Percentiles rank a stretch among this genome's conserved stretches.
These are phyloP conservation scores for Equus przewalskii DNA, from an alignment of 2,113 vertebrate genomes.

Conservation along the genomic window DNA sequence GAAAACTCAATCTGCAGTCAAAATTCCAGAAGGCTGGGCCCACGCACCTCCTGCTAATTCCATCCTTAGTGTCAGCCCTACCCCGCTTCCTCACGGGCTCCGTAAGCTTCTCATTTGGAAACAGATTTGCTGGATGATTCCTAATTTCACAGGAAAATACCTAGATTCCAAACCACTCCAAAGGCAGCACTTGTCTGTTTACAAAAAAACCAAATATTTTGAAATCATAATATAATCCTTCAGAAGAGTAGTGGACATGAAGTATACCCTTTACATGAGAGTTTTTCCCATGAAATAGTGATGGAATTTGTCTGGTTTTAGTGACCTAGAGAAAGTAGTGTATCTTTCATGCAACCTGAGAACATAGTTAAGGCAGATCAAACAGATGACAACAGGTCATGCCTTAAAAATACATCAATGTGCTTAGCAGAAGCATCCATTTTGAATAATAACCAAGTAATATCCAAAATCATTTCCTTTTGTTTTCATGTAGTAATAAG, in stretches of 20 bases:
- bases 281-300: background rate
- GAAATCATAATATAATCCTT: background rate
- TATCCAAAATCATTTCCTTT: background rate
- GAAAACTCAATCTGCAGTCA: background rate
- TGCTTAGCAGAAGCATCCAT: background rate
- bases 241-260: background rate
- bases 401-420: background rate
- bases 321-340: background rate
- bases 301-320: background rate
- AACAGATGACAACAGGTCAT: background rate
- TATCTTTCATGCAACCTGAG: background rate
- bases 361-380: background rate
- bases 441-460: background rate
- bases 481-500: background rate
- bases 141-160: background rate
- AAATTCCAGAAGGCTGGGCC: rapidly evolving
- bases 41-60: background rate
- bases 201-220: background rate
- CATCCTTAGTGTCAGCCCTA: background rate
- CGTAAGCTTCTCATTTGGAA: background rate
- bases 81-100: background rate
- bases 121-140: background rate
- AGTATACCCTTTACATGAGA: background rate
- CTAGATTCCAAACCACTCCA: background rate
- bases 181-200: background rate